Conservation (phyloP, 2,888 invertebrate genomes). For the Aspidapion aeneum region DNA sequence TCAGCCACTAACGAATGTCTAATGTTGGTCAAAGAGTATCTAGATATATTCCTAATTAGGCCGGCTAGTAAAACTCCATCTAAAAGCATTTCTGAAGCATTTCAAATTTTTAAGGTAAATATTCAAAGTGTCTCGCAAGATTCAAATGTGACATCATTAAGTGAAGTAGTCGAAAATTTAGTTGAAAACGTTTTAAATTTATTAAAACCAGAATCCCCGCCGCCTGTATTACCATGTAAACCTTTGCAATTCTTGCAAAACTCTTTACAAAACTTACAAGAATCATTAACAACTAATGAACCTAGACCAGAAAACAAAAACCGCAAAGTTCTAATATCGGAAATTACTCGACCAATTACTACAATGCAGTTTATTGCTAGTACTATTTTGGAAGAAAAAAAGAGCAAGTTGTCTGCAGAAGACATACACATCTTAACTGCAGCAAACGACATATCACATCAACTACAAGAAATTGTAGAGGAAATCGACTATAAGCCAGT, state of each 20-base stretch:
- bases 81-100: slow-evolving; percentile 22
- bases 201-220: slow-evolving; percentile 26
- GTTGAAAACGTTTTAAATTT: slow-evolving; percentile 27
- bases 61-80: slow-evolving; percentile 16
- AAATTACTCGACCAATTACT: slow-evolving; percentile 42
- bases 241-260: slow-evolving; percentile 36
- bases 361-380: slow-evolving; percentile 42
- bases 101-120: slow-evolving; percentile 20
- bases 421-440: slow-evolving; percentile 40
- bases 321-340: slow-evolving; percentile 35
- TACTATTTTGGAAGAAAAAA: slow-evolving; percentile 40
- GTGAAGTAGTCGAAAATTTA: slow-evolving; percentile 22
- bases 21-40: slow-evolving; percentile 18
- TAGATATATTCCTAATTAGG: slow-evolving; percentile 19
- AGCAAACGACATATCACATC: slow-evolving; percentile 37
- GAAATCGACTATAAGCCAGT: slow-evolving; percentile 23
- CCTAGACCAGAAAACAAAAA: slow-evolving; percentile 32
- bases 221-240: slow-evolving; percentile 23
- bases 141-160: slow-evolving; percentile 19
- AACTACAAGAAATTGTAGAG: slow-evolving; percentile 35
- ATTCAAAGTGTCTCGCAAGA: slow-evolving; percentile 23
- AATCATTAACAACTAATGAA: slow-evolving; percentile 33
- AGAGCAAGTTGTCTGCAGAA: slow-evolving; percentile 37
- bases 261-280: slow-evolving; percentile 40
- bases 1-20: slow-evolving; percentile 19